Evolutionary conservation across 2,888 invertebrate genomes (phyloP).

Genomic region (Mechanitis mazaeus): DNA sequence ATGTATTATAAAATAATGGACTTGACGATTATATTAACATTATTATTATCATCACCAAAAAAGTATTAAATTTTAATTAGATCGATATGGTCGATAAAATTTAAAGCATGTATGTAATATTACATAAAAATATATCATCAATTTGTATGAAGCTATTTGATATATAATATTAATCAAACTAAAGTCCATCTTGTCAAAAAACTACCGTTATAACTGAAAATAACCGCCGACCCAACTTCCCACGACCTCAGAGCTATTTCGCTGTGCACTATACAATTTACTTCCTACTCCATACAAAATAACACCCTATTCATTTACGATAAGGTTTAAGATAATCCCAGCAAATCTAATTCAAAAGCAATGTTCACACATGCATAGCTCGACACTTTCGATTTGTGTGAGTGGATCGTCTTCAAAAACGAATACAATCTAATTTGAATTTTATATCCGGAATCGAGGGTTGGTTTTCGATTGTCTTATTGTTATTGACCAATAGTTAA

Average conservation of each 20-base stretch:
- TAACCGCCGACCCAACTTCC: slow-evolving; percentile 62
- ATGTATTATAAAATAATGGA: too few relatives aligned
- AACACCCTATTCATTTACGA: slow-evolving; percentile 35
- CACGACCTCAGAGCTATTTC: slow-evolving; percentile 70
- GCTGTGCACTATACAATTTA: slow-evolving; percentile 70
- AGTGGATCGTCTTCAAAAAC: slow-evolving; percentile 42
- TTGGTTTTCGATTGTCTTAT: slow-evolving; percentile 33
- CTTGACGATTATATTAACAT: too few relatives aligned
- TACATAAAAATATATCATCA: too few relatives aligned
- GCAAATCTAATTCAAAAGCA: slow-evolving; percentile 62
- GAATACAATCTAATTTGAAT: slow-evolving; percentile 26
- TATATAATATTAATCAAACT: slow-evolving; percentile 15
- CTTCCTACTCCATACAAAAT: slow-evolving; percentile 61
- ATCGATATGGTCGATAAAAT: too few relatives aligned
- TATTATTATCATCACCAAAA: too few relatives aligned
- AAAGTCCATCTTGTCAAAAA: slow-evolving; percentile 57
- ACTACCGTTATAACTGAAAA: slow-evolving; percentile 59
- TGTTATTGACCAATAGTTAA: slow-evolving; percentile 67
- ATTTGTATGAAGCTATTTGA: too few relatives aligned
- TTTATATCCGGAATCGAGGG: slow-evolving; percentile 34
- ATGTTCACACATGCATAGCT: slow-evolving; percentile 57
- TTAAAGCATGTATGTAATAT: too few relatives aligned
- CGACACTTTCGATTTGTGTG: slow-evolving; percentile 51
- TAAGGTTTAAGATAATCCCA: slow-evolving; percentile 40
- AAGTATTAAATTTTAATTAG: too few relatives aligned